These are phyloP conservation scores for Lasioglossum leucozonium DNA, from an alignment of 2,888 invertebrate genomes.

Conservation along the genomic window DNA sequence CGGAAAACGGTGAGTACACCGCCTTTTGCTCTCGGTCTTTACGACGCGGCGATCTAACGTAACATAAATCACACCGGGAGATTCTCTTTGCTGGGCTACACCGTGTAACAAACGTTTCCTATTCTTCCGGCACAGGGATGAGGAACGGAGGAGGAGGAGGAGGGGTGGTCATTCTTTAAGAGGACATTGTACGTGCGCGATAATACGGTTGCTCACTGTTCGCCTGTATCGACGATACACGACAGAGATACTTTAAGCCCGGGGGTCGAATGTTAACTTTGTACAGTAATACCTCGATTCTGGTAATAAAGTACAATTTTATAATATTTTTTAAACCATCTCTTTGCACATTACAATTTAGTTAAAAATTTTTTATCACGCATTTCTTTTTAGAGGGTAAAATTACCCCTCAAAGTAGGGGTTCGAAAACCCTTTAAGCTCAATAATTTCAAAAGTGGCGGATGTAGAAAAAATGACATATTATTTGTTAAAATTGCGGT, in stretches of 20 bases:
- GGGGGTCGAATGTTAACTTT: too few species aligned
- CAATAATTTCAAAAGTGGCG: too few species aligned
- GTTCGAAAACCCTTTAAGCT: too few species aligned
- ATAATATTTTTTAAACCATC: too few species aligned
- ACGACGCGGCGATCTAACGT: constrained; percentile 53
- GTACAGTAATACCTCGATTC: not conserved
- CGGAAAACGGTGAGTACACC: constrained; percentile 41
- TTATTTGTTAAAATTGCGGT: not conserved
- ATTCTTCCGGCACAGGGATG: constrained; percentile 11
- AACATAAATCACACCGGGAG: constrained; percentile 62
- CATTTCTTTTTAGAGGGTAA: too few species aligned
- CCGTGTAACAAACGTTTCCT: constrained; percentile 21
- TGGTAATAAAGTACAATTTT: too few species aligned
- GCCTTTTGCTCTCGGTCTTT: constrained; percentile 45
- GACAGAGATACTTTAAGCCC: not conserved
- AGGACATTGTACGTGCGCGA: constrained; percentile 27
- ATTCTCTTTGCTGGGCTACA: constrained; percentile 12
- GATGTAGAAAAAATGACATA: too few species aligned
- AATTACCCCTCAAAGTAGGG: too few species aligned
- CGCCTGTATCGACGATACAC: constrained; percentile 11
- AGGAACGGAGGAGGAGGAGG: not conserved
- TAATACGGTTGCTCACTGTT: constrained; percentile 18
- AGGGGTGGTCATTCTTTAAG: constrained; percentile 29
- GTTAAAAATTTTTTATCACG: too few species aligned
- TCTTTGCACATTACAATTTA: too few species aligned